Conservation (phyloP, 2,888 invertebrate genomes). For the Isoperla grammatica region DNA sequence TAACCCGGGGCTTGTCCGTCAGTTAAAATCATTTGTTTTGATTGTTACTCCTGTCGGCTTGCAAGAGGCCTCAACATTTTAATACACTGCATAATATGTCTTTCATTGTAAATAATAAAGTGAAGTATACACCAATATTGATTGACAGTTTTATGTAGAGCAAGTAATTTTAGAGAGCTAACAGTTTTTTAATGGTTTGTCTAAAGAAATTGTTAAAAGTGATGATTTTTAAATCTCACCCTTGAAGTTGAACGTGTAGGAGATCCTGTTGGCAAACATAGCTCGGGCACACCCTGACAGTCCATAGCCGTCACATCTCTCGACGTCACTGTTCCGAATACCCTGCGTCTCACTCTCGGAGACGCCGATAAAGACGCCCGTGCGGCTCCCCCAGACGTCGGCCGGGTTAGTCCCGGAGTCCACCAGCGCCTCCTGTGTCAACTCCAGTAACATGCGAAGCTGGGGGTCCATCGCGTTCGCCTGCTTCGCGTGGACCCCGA, state of each 20-base stretch:
- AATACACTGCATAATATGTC: no score
- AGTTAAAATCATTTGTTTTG: no score
- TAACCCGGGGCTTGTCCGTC: no score
- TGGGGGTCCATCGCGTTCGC: constrained; percentile 91
- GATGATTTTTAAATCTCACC: no score
- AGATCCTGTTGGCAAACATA: constrained; percentile 96
- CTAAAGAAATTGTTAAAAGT: no score
- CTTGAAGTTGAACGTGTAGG: constrained; percentile 91
- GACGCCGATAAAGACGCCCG: constrained; percentile 90
- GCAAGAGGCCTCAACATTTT: no score
- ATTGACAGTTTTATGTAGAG: no score
- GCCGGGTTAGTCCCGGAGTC: constrained; percentile 84
- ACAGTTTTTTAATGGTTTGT: no score
- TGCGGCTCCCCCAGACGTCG: constrained; percentile 77
- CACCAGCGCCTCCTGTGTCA: constrained; percentile 86
- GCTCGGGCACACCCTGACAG: constrained; percentile 90
- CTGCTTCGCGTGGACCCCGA: constrained; percentile 87
- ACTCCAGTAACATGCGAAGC: constrained; percentile 80
- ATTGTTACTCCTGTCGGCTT: no score
- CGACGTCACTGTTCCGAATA: constrained; percentile 78
- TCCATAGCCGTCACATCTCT: constrained; percentile 80
- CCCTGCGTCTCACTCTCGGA: constrained; percentile 77
- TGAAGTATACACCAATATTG: no score
- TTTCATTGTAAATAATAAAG: no score
- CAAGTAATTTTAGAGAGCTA: no score